Conservation (phyloP, 2,888 invertebrate genomes). For the Drosophila bunnanda region DNA sequence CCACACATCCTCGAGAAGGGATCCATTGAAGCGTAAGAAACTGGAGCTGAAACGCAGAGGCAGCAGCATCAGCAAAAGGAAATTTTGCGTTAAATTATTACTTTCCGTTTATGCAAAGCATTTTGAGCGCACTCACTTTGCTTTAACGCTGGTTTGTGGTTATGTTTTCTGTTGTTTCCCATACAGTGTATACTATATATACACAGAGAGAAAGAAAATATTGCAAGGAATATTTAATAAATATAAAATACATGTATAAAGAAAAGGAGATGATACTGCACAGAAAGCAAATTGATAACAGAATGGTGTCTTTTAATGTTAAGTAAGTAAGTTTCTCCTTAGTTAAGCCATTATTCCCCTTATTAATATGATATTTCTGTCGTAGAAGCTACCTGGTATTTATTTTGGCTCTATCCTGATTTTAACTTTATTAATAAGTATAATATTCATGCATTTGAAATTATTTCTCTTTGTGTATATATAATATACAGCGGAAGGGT, state of each 20-base stretch:
- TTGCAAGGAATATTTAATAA: background rate
- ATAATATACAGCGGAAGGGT: conserved; percentile 7
- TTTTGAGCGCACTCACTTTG: conserved; percentile 74
- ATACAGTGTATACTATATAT: conserved; percentile 2
- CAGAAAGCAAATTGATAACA: background rate
- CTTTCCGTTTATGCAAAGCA: conserved; percentile 83
- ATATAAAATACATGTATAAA: too few species aligned
- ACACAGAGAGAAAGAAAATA: conserved; percentile 3
- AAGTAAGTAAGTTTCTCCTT: too few species aligned
- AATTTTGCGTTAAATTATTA: conserved; percentile 83
- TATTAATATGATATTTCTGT: background rate
- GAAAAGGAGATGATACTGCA: too few species aligned
- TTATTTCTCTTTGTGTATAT: background rate
- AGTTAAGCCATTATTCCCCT: background rate
- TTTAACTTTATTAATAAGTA: background rate
- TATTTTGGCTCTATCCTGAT: background rate
- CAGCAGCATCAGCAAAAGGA: conserved; percentile 73
- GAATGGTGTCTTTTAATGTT: too few species aligned
- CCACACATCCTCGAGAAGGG: conserved; percentile 30
- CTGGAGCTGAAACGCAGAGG: conserved; percentile 58
- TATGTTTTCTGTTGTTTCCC: conserved; percentile 51
- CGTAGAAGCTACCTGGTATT: too few species aligned
- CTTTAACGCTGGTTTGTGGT: conserved; percentile 56
- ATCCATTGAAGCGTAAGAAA: conserved; percentile 79
- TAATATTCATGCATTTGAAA: background rate